phyloP scores from a whole-genome alignment of 2,797 vertebrate species.

The Alca torda region DNA sequence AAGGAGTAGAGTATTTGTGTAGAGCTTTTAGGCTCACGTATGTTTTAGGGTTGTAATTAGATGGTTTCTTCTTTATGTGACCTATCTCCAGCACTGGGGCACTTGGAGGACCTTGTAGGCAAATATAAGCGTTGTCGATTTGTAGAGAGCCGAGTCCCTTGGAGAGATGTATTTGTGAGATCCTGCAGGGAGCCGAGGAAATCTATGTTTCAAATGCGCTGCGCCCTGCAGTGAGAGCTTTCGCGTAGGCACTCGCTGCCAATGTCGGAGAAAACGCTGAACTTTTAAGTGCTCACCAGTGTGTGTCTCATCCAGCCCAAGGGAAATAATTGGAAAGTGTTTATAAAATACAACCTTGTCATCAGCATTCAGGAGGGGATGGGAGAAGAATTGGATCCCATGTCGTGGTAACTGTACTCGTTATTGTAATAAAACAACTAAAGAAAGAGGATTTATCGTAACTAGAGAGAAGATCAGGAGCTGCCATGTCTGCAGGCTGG shows the following conservation, averaged over 20 bases:
- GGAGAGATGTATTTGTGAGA: conserved; percentile 59
- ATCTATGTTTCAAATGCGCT: conserved; percentile 30
- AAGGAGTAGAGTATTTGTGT: neutral
- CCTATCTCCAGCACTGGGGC: neutral
- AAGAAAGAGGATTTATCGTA: neutral
- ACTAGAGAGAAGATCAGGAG: neutral
- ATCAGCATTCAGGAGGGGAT: neutral
- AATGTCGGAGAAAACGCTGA: neutral
- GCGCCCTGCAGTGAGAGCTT: conserved; percentile 50
- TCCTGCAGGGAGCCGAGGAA: conserved; percentile 56
- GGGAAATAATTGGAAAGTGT: conserved; percentile 45
- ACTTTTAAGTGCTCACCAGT: conserved; percentile 47
- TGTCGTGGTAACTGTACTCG: neutral
- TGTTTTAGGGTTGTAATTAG: conserved; percentile 27
- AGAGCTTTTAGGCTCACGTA: conserved; percentile 9
- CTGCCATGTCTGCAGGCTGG: neutral
- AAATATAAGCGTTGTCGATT: neutral
- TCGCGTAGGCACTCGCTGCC: neutral
- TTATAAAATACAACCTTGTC: conserved; percentile 31
- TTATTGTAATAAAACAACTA: conserved; percentile 6
- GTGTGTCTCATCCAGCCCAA: conserved; percentile 37
- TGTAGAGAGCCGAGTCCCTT: conserved; percentile 23
- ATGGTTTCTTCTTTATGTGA: neutral
- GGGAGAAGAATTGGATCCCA: neutral
- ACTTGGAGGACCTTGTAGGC: neutral